Conservation (phyloP, 2,888 invertebrate genomes). For the Gymnosoma rotundatum region DNA sequence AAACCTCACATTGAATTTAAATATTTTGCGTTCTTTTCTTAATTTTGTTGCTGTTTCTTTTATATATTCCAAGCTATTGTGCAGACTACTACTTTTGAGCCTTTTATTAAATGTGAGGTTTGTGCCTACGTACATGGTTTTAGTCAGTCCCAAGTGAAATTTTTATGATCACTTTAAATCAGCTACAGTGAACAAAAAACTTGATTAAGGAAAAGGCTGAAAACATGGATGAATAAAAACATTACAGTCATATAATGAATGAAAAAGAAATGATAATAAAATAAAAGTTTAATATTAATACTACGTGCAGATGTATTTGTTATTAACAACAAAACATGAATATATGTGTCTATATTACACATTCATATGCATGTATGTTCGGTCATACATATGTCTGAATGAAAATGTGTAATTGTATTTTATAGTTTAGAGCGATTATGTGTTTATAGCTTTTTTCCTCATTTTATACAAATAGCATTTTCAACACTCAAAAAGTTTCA, state of each 20-base stretch:
- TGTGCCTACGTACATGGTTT: not conserved
- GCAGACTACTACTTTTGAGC: constrained; percentile 39
- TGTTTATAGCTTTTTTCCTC: constrained; percentile 33
- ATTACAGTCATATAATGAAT: constrained; percentile 36
- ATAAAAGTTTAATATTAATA: constrained; percentile 34
- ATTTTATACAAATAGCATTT: constrained; percentile 22
- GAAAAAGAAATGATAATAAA: constrained; percentile 55
- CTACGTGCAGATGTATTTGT: not conserved
- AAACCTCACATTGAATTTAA: too few relatives aligned
- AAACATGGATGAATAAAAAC: constrained; percentile 1
- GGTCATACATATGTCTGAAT: not conserved
- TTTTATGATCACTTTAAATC: constrained; percentile 50
- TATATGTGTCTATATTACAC: too few relatives aligned
- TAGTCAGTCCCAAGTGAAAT: constrained; percentile 41
- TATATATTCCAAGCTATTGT: constrained; percentile 2
- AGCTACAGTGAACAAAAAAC: not conserved
- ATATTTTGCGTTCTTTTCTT: too few relatives aligned
- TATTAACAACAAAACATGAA: too few relatives aligned
- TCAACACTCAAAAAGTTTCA: not conserved
- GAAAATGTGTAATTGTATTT: constrained; percentile 14
- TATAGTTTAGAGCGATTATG: constrained; percentile 27
- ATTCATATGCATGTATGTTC: not conserved
- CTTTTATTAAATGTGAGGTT: constrained; percentile 3
- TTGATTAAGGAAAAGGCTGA: not conserved
- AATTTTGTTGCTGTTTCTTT: too few relatives aligned